These are phyloP conservation scores for Epistrophe eligans DNA, from an alignment of 2,888 invertebrate species.

Conservation along the genomic window DNA sequence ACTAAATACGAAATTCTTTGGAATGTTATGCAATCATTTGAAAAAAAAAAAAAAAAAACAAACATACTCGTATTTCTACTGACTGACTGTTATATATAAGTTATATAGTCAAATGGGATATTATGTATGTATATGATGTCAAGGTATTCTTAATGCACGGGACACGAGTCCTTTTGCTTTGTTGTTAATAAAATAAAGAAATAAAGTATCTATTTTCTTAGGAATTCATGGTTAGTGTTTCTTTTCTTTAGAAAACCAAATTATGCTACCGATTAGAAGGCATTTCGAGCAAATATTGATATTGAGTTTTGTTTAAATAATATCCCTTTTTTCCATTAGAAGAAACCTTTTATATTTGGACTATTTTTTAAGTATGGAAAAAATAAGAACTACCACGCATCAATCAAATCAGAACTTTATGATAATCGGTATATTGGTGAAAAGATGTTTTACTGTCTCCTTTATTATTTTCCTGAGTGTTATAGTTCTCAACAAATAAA, in stretches of 20 bases:
- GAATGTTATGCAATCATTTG: slow-evolving; percentile 43
- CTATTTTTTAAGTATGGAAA: no score
- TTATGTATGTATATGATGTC: neutral
- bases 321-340: neutral
- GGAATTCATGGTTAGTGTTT: slow-evolving; percentile 6
- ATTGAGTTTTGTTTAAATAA: neutral
- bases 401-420: no score
- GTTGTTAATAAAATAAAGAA: slow-evolving; percentile 36
- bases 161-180: slow-evolving; percentile 59
- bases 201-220: neutral
- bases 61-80: neutral
- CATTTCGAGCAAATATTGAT: slow-evolving; percentile 32
- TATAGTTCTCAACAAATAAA: no score
- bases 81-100: neutral
- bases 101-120: neutral
- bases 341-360: no score
- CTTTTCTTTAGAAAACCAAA: slow-evolving; percentile 55
- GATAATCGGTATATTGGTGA: no score
- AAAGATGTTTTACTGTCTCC: no score
- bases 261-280: slow-evolving; percentile 64
- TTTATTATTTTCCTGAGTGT: no score
- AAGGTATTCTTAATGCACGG: slow-evolving; percentile 20
- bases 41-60: neutral
- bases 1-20: slow-evolving; percentile 33
- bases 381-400: no score